Conservation (phyloP, 1,140 invertebrate species). For the Pogonomyrmex californicus region DNA sequence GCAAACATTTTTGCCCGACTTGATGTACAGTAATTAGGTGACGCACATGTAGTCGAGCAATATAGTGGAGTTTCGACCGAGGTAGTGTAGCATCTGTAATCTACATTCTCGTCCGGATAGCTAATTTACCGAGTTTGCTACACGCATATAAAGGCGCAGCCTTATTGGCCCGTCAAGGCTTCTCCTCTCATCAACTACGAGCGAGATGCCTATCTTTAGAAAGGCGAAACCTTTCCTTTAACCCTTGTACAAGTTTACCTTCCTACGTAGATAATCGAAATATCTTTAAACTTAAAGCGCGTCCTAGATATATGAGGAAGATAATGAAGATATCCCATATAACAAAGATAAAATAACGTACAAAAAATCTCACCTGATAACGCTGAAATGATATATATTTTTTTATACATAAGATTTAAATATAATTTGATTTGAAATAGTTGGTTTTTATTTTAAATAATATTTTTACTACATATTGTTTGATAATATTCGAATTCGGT, state of each 20-base stretch:
- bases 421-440: not conserved
- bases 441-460: constrained; percentile 44
- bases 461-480: constrained; percentile 11
- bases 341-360: not conserved
- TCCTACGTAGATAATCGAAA: constrained; percentile 18
- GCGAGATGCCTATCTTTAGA: constrained; percentile 39
- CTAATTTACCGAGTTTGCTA: constrained; percentile 38
- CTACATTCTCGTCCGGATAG: not conserved
- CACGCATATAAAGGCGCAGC: constrained; percentile 1
- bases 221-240: constrained; percentile 44
- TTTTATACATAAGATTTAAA: not conserved
- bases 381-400: not conserved
- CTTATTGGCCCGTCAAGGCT: not conserved
- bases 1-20: not conserved
- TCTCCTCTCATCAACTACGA: constrained; percentile 11
- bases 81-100: not conserved
- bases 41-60: not conserved
- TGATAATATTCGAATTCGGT: not conserved
- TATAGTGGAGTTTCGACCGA: not conserved
- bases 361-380: not conserved
- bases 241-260: not conserved
- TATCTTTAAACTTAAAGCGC: constrained; percentile 18
- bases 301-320: not conserved
- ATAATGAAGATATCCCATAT: not conserved
- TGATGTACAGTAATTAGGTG: constrained; percentile 32